Evolutionary conservation across 2,888 invertebrate genomes (phyloP).

Genomic region (Brachypalpus laphriformis): DNA sequence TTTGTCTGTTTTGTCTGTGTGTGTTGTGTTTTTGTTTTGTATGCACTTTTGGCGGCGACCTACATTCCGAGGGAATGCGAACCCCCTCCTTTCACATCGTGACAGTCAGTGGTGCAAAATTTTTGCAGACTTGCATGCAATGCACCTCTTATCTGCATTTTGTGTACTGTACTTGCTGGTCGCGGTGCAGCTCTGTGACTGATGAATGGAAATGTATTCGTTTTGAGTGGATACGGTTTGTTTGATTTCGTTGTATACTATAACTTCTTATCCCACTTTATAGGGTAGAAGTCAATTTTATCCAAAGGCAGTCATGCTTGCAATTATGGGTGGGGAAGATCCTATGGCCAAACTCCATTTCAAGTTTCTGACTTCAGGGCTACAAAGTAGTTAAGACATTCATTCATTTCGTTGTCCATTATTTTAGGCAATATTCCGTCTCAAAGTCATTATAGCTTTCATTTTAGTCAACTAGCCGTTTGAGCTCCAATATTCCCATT

Average conservation of each 20-base stretch:
- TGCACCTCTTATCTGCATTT: constrained; percentile 14
- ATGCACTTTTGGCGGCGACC: constrained; percentile 71
- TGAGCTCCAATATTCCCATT: no score
- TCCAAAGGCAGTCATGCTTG: background rate
- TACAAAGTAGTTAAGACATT: no score
- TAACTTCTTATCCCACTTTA: background rate
- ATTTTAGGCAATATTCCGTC: no score
- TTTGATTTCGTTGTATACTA: constrained; percentile 1
- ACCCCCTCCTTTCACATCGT: background rate
- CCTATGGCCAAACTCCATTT: no score
- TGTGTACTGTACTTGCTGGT: background rate
- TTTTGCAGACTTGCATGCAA: constrained; percentile 38
- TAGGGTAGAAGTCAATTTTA: constrained; percentile 3
- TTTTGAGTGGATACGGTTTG: constrained; percentile 23
- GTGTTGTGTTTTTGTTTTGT: constrained; percentile 33
- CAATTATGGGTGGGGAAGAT: no score
- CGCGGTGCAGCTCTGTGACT: constrained; percentile 17
- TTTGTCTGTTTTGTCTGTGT: constrained; percentile 37
- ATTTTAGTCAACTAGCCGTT: no score
- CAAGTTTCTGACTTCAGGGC: no score
- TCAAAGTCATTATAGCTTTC: no score
- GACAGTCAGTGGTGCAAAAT: background rate
- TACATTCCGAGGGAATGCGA: constrained; percentile 62
- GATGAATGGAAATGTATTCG: constrained; percentile 54
- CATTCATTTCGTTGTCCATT: no score